phyloP scores from a whole-genome alignment of 1,140 invertebrate species.

The Solen grandis region DNA sequence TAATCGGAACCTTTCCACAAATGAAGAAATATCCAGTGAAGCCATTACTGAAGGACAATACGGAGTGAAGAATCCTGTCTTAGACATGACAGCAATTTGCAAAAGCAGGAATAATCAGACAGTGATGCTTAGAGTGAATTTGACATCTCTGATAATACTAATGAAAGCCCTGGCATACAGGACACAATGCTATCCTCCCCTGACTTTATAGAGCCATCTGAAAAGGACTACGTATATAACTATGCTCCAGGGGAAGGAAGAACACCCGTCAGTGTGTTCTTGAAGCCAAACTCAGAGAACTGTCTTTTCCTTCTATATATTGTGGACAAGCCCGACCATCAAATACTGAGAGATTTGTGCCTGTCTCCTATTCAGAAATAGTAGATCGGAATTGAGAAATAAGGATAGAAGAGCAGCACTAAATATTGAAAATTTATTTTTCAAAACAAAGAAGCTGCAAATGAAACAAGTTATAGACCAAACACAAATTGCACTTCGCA shows the following conservation, averaged over 20 bases:
- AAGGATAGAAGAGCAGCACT: constrained; percentile 52
- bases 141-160: constrained; percentile 47
- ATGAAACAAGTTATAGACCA: constrained; percentile 58
- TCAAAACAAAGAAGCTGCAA: constrained; percentile 63
- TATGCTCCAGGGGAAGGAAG: constrained; percentile 58
- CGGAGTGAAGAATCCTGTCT: too few species aligned
- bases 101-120: too few species aligned
- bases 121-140: constrained; percentile 56
- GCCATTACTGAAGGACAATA: too few species aligned
- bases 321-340: constrained; percentile 44
- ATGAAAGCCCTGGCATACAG: constrained; percentile 30
- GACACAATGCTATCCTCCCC: constrained; percentile 52
- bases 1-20: too few species aligned
- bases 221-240: constrained; percentile 52
- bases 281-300: constrained; percentile 44
- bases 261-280: constrained; percentile 50
- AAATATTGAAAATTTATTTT: constrained; percentile 59
- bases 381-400: constrained; percentile 56
- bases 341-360: constrained; percentile 55
- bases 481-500: constrained; percentile 50
- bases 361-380: constrained; percentile 54
- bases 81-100: too few species aligned
- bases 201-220: constrained; percentile 56
- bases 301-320: constrained; percentile 60
- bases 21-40: too few species aligned